phyloP scores from a whole-genome alignment of 2,888 invertebrate species.

The Pterostichus madidus region DNA sequence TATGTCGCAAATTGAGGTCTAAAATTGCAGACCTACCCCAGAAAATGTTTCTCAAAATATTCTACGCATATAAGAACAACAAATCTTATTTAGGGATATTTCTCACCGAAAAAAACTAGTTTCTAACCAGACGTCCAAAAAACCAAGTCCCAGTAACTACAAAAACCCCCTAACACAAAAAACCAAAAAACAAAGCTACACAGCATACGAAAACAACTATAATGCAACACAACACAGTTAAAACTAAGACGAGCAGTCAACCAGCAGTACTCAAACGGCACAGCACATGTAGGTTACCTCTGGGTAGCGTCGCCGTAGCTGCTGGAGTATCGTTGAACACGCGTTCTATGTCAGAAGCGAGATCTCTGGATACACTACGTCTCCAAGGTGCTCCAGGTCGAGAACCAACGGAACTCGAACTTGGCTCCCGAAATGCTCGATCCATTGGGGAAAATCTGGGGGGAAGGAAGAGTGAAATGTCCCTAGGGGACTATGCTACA shows the following conservation, averaged over 20 bases:
- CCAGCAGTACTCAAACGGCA: background rate
- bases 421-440: conserved; percentile 73
- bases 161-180: conserved; percentile 24
- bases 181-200: conserved; percentile 1
- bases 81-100: no score
- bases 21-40: no score
- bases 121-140: no score
- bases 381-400: conserved; percentile 78
- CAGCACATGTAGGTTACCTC: conserved; percentile 80
- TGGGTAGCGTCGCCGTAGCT: conserved; percentile 80
- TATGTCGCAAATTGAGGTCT: no score
- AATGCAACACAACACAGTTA: conserved; percentile 34
- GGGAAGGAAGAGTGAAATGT: background rate
- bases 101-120: no score
- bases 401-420: conserved; percentile 68
- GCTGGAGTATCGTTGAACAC: conserved; percentile 84
- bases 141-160: conserved; percentile 2
- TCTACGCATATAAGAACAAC: no score
- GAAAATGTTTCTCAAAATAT: no score
- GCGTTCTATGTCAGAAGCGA: conserved; percentile 86
- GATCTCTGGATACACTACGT: conserved; percentile 83
- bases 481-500: no score
- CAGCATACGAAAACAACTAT: conserved; percentile 5
- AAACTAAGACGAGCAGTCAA: conserved; percentile 53
- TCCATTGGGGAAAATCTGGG: conserved; percentile 76